Evolutionary conservation across 1,140 invertebrate species (phyloP), one percentile per base, ranked within the genome.

Genomic region (Acromyrmex echinatior): DNA sequence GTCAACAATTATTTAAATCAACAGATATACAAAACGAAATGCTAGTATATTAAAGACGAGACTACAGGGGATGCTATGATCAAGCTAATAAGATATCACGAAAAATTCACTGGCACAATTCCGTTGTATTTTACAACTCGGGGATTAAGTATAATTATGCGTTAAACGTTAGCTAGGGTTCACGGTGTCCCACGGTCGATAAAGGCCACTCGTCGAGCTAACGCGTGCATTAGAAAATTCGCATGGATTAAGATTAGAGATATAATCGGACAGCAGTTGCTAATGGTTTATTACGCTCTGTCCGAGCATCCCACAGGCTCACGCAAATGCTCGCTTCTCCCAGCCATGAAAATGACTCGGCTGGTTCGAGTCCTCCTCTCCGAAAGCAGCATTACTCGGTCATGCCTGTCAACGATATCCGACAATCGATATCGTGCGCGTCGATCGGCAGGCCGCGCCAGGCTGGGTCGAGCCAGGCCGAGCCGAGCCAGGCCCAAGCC

Each of bases 321-420:
- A 4, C 49, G 68, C 66, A 16, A 3, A 73, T 60, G 25, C 53
- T 58, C n/a, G 56, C 56, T 49, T 18, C 39, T 73, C 56, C 18
- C 31, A 84, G 80, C 56, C 70, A 74, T 62, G 80, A 84, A 84
- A 63, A 74, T 84, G 80, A 84, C 80, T 84, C 70, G 56, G 56
- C 70, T 39, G 70, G 39, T 74, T 84, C 70, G 56, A 39, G 21
- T 21, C 25, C 68, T 16, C 39, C 68, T 16, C 39, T 10, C 18
- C 39, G 39, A 90, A 74, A 76, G 88, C 89, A 90, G 85, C 80
- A 74, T 90, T 90, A 90, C 77, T 90, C 88, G 89, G 88, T 87
- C 88, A 90, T 70, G 63, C 78, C 74, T 88, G 74, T 87, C 81
- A 86, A 86, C 80, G 88, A 90, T 25, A 25, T 90, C 68, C 86